Evolutionary conservation across 2,797 vertebrate genomes (phyloP).

Genomic region (Heterohyrax brucei): DNA sequence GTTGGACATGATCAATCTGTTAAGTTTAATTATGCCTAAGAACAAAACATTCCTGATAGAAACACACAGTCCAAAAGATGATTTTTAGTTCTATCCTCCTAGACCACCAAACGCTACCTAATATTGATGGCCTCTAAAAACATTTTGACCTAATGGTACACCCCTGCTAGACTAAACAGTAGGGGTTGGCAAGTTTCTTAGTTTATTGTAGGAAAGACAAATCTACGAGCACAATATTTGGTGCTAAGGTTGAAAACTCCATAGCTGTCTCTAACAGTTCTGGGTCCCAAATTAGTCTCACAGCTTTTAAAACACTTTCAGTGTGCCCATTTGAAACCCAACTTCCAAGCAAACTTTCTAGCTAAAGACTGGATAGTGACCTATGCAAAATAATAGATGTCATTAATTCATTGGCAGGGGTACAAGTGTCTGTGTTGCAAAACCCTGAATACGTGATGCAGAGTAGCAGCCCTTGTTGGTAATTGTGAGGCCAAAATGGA

Average conservation of each 20-base stretch:
- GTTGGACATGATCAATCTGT: not conserved
- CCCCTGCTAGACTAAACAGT: not conserved
- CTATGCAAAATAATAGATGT: not conserved
- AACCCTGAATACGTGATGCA: not conserved
- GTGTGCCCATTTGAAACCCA: not conserved
- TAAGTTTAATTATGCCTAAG: not conserved
- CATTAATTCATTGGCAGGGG: not conserved
- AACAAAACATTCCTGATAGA: not conserved
- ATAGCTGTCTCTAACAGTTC: not conserved
- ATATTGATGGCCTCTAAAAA: not conserved
- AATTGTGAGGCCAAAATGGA: not conserved
- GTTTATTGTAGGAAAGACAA: not conserved
- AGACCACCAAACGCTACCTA: not conserved
- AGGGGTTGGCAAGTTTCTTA: not conserved
- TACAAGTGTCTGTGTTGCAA: not conserved
- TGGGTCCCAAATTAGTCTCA: not conserved
- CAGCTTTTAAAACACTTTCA: not conserved
- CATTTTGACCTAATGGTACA: not conserved
- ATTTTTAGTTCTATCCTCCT: not conserved
- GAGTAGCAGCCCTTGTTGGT: not conserved
- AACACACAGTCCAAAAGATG: not conserved
- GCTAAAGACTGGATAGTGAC: constrained; percentile 19
- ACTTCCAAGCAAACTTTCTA: constrained; percentile 1
- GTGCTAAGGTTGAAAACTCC: not conserved
- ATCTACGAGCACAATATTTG: not conserved